Evolutionary conservation across 2,113 vertebrate genomes (phyloP).

Genomic region (Brachionichthys hirsutus): DNA sequence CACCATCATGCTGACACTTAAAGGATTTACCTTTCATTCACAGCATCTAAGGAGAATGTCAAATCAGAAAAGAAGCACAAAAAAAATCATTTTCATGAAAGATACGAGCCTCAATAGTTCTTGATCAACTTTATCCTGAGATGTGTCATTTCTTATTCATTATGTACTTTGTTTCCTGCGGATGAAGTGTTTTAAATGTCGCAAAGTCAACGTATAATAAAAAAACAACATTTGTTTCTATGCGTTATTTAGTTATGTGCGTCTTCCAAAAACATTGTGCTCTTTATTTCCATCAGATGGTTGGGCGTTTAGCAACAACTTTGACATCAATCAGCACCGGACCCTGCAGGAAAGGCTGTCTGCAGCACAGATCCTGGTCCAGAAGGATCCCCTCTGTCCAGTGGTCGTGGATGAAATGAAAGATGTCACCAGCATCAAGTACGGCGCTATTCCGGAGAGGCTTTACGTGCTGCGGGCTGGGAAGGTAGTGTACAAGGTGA

Average conservation of each 20-base stretch:
- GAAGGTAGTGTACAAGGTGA: slow-evolving; percentile 88
- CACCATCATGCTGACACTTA: too few relatives aligned
- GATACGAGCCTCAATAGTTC: background rate
- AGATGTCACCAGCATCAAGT: slow-evolving; percentile 78
- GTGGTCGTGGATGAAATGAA: slow-evolving; percentile 90
- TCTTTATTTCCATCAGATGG: slow-evolving; percentile 74
- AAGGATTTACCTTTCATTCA: too few relatives aligned
- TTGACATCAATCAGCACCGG: slow-evolving; percentile 83
- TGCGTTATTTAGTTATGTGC: too few relatives aligned
- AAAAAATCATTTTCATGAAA: too few relatives aligned
- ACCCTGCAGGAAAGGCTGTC: slow-evolving; percentile 83
- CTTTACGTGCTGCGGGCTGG: slow-evolving; percentile 86
- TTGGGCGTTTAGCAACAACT: slow-evolving; percentile 91
- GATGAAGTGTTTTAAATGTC: background rate
- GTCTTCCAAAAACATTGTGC: background rate
- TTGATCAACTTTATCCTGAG: background rate
- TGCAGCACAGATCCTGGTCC: slow-evolving; percentile 81
- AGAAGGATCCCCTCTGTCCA: slow-evolving; percentile 82
- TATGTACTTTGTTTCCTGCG: background rate
- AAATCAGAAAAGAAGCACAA: too few relatives aligned
- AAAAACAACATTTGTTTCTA: background rate
- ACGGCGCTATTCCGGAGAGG: slow-evolving; percentile 87
- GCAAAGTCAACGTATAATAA: too few relatives aligned
- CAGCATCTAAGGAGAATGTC: too few relatives aligned
- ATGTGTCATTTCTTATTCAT: background rate